phyloP scores from a whole-genome alignment of 30 jellyfish, hydroid and myxozoan genomes.

The Cassiopea andromeda region DNA sequence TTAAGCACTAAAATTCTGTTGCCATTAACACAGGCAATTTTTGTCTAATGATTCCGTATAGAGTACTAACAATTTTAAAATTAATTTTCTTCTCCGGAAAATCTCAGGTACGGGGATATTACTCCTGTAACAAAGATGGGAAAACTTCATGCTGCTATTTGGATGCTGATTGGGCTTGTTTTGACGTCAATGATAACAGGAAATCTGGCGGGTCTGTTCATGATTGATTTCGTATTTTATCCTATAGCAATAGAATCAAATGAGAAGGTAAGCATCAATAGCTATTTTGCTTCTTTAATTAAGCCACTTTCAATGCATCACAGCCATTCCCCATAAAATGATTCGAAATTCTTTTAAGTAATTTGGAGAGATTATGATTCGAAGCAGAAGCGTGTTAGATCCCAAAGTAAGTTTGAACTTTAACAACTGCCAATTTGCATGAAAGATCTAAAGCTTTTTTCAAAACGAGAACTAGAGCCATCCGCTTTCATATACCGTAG shows the following conservation, averaged over 20 bases:
- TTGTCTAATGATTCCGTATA: neutral
- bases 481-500: too few species aligned
- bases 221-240: neutral
- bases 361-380: too few species aligned
- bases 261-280: neutral
- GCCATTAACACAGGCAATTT: neutral
- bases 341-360: too few species aligned
- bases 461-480: too few species aligned
- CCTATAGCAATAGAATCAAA: neutral
- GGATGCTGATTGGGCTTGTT: slow-evolving; percentile 59
- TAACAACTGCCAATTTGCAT: too few species aligned
- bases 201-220: slow-evolving; percentile 8
- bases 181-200: slow-evolving; percentile 36
- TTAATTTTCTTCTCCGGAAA: neutral
- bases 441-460: too few species aligned
- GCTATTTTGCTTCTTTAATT: too few species aligned
- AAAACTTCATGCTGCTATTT: slow-evolving; percentile 10
- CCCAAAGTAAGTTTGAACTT: too few species aligned
- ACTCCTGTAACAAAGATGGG: slow-evolving; percentile 37
- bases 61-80: neutral
- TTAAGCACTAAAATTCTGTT: too few species aligned
- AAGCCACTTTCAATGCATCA: too few species aligned
- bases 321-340: too few species aligned
- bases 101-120: slow-evolving; percentile 52
- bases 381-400: too few species aligned